These are phyloP conservation scores for Tachyglossus aculeatus DNA, from an alignment of 2,797 vertebrate genomes.

Conservation along the genomic window DNA sequence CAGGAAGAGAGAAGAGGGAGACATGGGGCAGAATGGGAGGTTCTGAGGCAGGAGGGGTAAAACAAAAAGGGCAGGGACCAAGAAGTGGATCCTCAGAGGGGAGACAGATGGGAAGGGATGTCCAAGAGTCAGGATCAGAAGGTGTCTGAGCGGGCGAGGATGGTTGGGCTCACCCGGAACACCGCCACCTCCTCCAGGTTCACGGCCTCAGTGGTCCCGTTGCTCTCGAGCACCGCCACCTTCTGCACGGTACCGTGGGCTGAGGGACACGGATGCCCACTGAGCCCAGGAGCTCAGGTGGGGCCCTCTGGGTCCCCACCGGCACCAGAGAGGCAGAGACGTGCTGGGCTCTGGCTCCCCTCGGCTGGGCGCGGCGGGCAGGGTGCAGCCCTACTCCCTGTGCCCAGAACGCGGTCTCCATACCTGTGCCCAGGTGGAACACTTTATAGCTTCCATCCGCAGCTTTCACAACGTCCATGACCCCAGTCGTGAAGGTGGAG, in stretches of 20 bases:
- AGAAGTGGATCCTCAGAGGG: too few relatives aligned
- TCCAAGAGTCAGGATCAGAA: background rate
- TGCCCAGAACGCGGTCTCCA: background rate
- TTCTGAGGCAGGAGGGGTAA: background rate
- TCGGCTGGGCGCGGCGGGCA: too few relatives aligned
- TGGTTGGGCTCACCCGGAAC: slow-evolving; percentile 75
- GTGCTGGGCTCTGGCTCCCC: too few relatives aligned
- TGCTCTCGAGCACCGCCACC: slow-evolving; percentile 83
- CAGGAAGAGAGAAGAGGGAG: too few relatives aligned
- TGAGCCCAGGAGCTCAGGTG: background rate
- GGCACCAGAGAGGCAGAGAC: too few relatives aligned
- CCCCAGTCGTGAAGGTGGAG: slow-evolving; percentile 84
- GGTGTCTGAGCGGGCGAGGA: too few relatives aligned
- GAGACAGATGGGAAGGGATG: background rate
- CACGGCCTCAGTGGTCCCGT: slow-evolving; percentile 80
- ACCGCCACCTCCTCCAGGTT: slow-evolving; percentile 87
- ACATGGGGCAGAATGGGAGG: too few relatives aligned
- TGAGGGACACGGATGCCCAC: slow-evolving; percentile 32
- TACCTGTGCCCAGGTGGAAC: slow-evolving; percentile 86
- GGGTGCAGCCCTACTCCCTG: too few relatives aligned
- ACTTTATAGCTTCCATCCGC: slow-evolving; percentile 86
- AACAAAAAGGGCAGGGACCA: background rate
- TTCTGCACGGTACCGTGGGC: slow-evolving; percentile 87
- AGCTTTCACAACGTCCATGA: slow-evolving; percentile 85
- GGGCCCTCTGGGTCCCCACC: too few relatives aligned